Percentiles rank a stretch among this genome's conserved stretches.
These are phyloP conservation scores for Rhodophaea formosa DNA, from an alignment of 2,888 invertebrate genomes.

Conservation along the genomic window DNA sequence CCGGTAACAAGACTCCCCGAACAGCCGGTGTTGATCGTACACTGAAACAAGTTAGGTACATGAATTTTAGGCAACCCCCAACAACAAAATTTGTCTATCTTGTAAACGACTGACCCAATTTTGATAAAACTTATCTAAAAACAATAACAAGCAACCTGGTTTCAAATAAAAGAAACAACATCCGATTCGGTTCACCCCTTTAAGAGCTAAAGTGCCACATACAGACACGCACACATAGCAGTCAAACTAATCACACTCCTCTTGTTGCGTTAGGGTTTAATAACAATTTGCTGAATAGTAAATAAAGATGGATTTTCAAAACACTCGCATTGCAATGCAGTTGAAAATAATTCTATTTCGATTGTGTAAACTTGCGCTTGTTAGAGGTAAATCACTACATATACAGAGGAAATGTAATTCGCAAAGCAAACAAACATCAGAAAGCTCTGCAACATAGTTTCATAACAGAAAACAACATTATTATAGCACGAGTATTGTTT, in stretches of 20 bases:
- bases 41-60: slow-evolving; percentile 54
- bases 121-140: no score
- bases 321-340: neutral
- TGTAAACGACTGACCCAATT: no score
- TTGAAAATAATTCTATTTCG: slow-evolving; percentile 3
- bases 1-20: slow-evolving; percentile 91
- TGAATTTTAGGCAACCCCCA: no score
- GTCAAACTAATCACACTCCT: neutral
- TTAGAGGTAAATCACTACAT: neutral
- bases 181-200: no score
- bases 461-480: neutral
- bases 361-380: neutral
- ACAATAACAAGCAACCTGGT: no score
- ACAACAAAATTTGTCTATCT: no score
- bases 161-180: no score
- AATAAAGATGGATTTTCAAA: neutral
- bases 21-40: slow-evolving; percentile 89
- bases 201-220: no score
- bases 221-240: no score
- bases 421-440: slow-evolving; percentile 4
- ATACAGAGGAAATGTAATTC: neutral
- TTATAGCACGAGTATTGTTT: neutral
- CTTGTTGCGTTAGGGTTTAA: neutral
- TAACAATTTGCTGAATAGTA: neutral
- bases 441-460: neutral